Evolutionary conservation across 2,888 invertebrate species (phyloP).

Genomic region (Cosmia trapezina): DNA sequence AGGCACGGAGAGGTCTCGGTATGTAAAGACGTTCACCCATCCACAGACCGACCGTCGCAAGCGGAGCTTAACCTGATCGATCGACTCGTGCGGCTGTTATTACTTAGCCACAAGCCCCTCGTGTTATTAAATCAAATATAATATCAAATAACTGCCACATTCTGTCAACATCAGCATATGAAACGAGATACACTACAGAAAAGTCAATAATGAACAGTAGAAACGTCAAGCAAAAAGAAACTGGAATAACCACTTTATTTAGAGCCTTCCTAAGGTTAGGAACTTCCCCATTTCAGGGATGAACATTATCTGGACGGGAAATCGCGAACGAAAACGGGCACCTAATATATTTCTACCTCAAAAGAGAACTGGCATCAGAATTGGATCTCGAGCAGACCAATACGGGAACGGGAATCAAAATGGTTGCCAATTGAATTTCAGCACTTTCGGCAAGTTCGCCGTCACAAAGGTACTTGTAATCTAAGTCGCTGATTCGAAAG

Average conservation of each 20-base stretch:
- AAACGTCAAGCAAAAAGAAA: conserved; percentile 53
- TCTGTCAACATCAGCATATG: conserved; percentile 44
- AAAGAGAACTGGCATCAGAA: conserved; percentile 70
- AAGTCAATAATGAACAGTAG: conserved; percentile 65
- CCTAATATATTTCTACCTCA: conserved; percentile 68
- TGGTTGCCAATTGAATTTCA: conserved; percentile 71
- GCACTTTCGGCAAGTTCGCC: conserved; percentile 65
- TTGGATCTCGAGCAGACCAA: conserved; percentile 66
- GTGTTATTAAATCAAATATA: conserved; percentile 32
- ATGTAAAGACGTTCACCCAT: too few relatives aligned
- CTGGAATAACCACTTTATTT: conserved; percentile 35
- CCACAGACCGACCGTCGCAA: too few relatives aligned
- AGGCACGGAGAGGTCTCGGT: too few relatives aligned
- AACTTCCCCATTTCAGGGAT: not conserved
- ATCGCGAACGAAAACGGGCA: conserved; percentile 60
- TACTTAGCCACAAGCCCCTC: too few relatives aligned
- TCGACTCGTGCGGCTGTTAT: too few relatives aligned
- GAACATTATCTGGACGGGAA: conserved; percentile 51
- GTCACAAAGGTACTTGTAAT: conserved; percentile 67
- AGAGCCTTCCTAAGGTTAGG: too few relatives aligned
- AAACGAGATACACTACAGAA: conserved; percentile 61
- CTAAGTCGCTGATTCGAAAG: conserved; percentile 30
- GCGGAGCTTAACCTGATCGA: too few relatives aligned
- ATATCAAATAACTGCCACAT: conserved; percentile 53
- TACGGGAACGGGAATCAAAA: conserved; percentile 71